Base-by-base conservation (phyloP, 2,797 vertebrate species). In the Apodemus agrarius region DNA sequence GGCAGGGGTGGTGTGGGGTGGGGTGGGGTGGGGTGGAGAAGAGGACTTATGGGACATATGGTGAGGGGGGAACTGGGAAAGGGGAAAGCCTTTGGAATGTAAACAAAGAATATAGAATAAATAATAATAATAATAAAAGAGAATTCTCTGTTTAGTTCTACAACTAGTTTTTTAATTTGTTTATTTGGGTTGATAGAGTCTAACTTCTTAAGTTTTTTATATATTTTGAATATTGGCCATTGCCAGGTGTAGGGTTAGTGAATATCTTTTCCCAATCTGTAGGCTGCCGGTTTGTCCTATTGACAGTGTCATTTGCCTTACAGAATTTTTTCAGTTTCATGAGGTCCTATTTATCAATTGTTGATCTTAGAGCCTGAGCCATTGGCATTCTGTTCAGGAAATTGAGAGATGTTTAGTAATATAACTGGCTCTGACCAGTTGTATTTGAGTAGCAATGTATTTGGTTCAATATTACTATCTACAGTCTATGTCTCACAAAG, bases 381-480 rank as follows among this genome's bases (percentile, higher is more conserved):
- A 72, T 4, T 21, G 8, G 7, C 69, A 37, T 72, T 72, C 69
- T 72, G 34, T 37, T 72, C n/a, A 72, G n/a, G 69, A 72, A 72
- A 37, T 10, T 72, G n/a, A 72, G n/a, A 37, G 17, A 72, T 37
- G 69, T 37, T 72, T 37, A 72, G 34, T 37, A 52, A 24, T 46
- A 10, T 6, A 93, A 80, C 82, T 87, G 80, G 13, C 16, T 54
- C 24, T 69, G n/a, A 69, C 34, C 67, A n/a, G 67, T 69, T 54
- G 13, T 63, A 87, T 69, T 69, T n/a, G 86, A 8, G 83, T 75
- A 59, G 3, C 19, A 26, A 78, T 87, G 95, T 63, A 40, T 43
- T 94, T 84, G 19, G 17, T 79, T 94, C 40, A 93, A 16, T 57
- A 12, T 85, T 88, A 26, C 24, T 88, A 26, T 91, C 94, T 95